phyloP scores from a whole-genome alignment of 2,888 invertebrate species.

The Calameuta pallipes region DNA sequence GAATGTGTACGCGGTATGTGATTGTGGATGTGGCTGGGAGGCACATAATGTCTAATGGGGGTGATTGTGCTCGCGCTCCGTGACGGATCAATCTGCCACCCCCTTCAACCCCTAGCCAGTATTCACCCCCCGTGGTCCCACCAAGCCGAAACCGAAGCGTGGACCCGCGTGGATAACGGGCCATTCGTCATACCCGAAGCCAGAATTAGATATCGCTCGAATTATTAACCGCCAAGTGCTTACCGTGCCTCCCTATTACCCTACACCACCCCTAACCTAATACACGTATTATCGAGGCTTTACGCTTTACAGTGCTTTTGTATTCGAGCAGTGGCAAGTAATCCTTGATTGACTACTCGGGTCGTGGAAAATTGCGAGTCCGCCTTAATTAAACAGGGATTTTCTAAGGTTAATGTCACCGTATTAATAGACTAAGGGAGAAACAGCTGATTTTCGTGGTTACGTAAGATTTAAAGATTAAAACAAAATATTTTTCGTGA shows the following conservation, averaged over 20 bases:
- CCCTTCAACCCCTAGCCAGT: conserved; percentile 37
- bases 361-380: background rate
- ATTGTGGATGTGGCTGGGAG: conserved; percentile 43
- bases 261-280: background rate
- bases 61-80: conserved; percentile 65
- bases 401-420: background rate
- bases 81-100: conserved; percentile 66
- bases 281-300: background rate
- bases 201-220: conserved; percentile 34
- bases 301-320: background rate
- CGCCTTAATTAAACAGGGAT: background rate
- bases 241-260: background rate
- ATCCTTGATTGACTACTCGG: background rate
- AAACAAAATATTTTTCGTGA: background rate
- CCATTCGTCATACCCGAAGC: conserved; percentile 57
- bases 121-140: conserved; percentile 38
- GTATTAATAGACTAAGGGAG: background rate
- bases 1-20: conserved; percentile 35
- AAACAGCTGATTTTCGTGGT: background rate
- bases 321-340: background rate
- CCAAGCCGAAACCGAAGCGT: conserved; percentile 51
- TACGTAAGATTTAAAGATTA: background rate
- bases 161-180: conserved; percentile 55
- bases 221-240: conserved; percentile 3
- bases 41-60: conserved; percentile 66